Evolutionary conservation across 1,140 invertebrate species (phyloP), one percentile per base, ranked within the genome.

Genomic region (Hylaeus anthracinus): DNA sequence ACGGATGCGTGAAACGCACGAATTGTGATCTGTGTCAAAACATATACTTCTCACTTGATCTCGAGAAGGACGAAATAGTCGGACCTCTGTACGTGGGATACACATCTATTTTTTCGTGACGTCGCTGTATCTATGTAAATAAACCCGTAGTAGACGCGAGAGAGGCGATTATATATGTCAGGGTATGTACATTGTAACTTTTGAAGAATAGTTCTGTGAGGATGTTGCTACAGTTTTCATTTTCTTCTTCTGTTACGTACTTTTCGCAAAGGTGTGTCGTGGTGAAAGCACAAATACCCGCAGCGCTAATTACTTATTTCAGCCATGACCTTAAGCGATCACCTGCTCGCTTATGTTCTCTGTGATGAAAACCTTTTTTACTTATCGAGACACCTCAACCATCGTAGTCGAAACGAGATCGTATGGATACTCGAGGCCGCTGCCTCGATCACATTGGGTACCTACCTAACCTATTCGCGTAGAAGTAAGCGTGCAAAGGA

Each of bases 61-160:
- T 73, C 51, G 51, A 45, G 8, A 12, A 60, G 14, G 48, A 14
- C 39, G 14, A 56, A 4, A 14, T 26, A 39, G 39, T 10, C 43
- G 45, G n/a, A 53, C 5, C 45, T 72, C 53, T 63, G 45, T 58
- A 48, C 58, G 73, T 39, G 61, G 41, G 61, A 77, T 77, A 69
- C 76, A 55, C 76, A 55, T 61, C 45, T 86, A 86, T 79, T 79
- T 86, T 84, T 53, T 73, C 53, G 26, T 58, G 79, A 84, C 71
- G 66, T 43, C 26, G n/a, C 45, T 77, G n/a, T 61, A 79, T 69
- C 39, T 55, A n/a, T 87, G 85, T 86, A 86, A 75, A 87, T 86
- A 87, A 67, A 63, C 9, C 65, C 53, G 61, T 74, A 77, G 58
- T 63, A 73, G 10, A 66, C 55, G 56, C 1, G 53, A 6, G n/a